phyloP scores from a whole-genome alignment of 2,797 vertebrate species.

The Pseudotriccus pelzelni region DNA sequence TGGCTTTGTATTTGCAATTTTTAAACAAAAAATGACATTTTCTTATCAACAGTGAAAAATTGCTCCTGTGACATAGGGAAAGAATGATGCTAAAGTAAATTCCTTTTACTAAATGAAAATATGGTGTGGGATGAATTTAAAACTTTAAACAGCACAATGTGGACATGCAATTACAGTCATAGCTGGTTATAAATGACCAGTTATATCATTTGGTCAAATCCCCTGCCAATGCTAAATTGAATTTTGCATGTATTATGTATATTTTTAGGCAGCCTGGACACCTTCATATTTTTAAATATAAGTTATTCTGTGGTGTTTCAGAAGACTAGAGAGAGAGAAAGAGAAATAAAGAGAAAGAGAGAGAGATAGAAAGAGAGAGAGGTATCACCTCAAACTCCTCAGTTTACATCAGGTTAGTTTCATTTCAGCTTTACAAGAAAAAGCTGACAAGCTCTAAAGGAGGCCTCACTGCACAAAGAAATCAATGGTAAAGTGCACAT shows the following conservation, averaged over 20 bases:
- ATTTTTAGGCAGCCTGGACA: background rate
- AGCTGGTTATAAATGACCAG: background rate
- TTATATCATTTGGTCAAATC: background rate
- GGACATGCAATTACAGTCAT: background rate
- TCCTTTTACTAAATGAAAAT: background rate
- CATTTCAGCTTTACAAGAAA: slow-evolving; percentile 12
- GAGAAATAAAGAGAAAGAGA: background rate
- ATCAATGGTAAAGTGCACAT: slow-evolving; percentile 11
- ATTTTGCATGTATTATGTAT: background rate
- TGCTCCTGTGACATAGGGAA: background rate
- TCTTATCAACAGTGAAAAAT: slow-evolving; percentile 17
- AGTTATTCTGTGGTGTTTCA: background rate
- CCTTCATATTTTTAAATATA: background rate
- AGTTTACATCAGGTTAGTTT: slow-evolving; percentile 6
- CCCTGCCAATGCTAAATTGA: background rate
- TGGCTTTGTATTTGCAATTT: background rate
- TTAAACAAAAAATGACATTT: background rate
- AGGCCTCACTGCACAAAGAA: slow-evolving; percentile 1
- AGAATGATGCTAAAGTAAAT: slow-evolving; percentile 5
- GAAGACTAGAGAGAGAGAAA: background rate
- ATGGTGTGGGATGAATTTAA: background rate
- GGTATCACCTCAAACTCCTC: background rate
- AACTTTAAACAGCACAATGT: background rate
- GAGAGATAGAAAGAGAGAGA: background rate
- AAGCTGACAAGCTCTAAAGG: slow-evolving; percentile 31